Evolutionary conservation across 2,113 vertebrate genomes (phyloP).

Genomic region (cattle (Bos taurus)): ARS-UCD2.0 NC_037330.1:102818501-102819000

Average conservation of each 20-base stretch:
- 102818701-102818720: neutral
- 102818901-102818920: neutral
- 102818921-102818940: neutral
- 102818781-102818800: neutral
- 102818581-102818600: neutral
- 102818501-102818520: neutral
- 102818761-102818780: neutral
- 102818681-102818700: neutral
- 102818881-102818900: fast-evolving
- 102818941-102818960: neutral
- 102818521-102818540: neutral
- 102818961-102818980: neutral
- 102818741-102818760: neutral
- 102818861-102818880: neutral
- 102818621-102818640: neutral
- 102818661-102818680: neutral
- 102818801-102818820: neutral
- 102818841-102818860: neutral
- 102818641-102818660: neutral
- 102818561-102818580: neutral
- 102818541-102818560: neutral
- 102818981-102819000: neutral
- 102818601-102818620: neutral
- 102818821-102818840: neutral
- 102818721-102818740: neutral